A percentile compares a stretch with the other conserved stretches of the same genome.
These are phyloP conservation scores for Neoascia interrupta DNA, from an alignment of 2,888 invertebrate genomes.

Conservation along the genomic window DNA sequence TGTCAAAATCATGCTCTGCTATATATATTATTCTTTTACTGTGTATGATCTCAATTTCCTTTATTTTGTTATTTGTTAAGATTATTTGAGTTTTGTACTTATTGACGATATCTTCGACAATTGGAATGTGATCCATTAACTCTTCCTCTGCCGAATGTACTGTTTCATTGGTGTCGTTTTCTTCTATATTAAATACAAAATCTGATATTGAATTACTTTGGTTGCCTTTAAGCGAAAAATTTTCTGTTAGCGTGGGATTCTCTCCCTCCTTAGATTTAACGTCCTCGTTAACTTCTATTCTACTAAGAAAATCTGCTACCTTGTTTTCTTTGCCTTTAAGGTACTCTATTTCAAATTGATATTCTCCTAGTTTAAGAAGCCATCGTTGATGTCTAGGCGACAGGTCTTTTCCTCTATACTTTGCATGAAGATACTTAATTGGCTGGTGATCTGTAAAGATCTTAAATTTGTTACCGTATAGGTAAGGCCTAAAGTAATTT, in stretches of 20 bases:
- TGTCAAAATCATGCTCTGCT: conserved; percentile 52
- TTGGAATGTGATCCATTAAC: too few relatives aligned
- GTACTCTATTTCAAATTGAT: conserved; percentile 47
- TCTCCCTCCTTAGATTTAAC: conserved; percentile 6
- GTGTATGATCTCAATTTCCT: conserved; percentile 31
- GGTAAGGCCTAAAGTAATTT: too few relatives aligned
- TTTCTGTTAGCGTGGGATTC: neutral
- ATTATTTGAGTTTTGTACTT: too few relatives aligned
- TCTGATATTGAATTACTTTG: conserved; percentile 5
- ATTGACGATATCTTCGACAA: too few relatives aligned
- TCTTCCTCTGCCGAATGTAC: conserved; percentile 6
- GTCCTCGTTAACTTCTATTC: conserved; percentile 10
- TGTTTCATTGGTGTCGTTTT: neutral
- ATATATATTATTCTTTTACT: conserved; percentile 60
- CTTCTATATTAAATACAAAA: conserved; percentile 2
- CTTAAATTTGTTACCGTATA: conserved; percentile 2
- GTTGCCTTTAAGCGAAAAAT: conserved; percentile 3
- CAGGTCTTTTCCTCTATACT: conserved; percentile 5
- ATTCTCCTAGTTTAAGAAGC: conserved; percentile 47
- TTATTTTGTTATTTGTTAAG: neutral
- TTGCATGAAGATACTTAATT: neutral
- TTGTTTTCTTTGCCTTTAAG: conserved; percentile 47
- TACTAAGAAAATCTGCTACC: conserved; percentile 36
- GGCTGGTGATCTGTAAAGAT: conserved; percentile 8
- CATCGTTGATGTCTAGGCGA: conserved; percentile 31